These are phyloP conservation scores for Drosophila putrida DNA, from an alignment of 2,888 invertebrate genomes.

Conservation along the genomic window DNA sequence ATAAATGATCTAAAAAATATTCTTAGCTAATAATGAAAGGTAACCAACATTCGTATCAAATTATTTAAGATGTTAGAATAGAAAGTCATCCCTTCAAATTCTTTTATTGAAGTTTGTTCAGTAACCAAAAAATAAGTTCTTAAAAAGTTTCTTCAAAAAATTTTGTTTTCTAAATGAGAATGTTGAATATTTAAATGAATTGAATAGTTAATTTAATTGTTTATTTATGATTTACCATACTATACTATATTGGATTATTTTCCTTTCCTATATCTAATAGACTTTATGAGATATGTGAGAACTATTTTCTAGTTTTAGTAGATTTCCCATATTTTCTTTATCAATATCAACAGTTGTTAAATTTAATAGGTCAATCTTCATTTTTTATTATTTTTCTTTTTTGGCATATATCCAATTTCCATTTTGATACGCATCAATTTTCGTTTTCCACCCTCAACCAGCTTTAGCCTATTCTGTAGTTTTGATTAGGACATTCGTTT, in stretches of 20 bases:
- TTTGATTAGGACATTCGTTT: constrained; percentile 44
- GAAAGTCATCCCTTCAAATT: background rate
- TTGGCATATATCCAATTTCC: constrained; percentile 25
- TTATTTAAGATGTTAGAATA: background rate
- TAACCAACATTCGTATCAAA: background rate
- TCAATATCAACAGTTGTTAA: background rate
- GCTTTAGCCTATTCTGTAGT: constrained; percentile 24
- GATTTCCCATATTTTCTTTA: background rate
- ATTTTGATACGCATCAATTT: constrained; percentile 39
- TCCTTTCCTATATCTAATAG: too few relatives aligned
- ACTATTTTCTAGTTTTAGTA: too few relatives aligned
- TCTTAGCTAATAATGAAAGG: too few relatives aligned
- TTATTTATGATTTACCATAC: background rate
- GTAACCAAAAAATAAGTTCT: background rate
- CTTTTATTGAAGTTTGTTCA: too few relatives aligned
- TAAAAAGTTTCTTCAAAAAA: too few relatives aligned
- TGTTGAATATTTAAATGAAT: too few relatives aligned
- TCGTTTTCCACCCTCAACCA: constrained; percentile 23
- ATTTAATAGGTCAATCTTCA: background rate
- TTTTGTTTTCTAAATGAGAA: too few relatives aligned
- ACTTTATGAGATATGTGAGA: too few relatives aligned
- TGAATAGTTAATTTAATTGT: background rate
- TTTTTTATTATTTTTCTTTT: background rate
- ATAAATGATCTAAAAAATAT: too few relatives aligned
- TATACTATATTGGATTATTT: too few relatives aligned